Evolutionary conservation across 2,888 invertebrate genomes (phyloP).

Genomic region (Onthophagus sagittarius): DNA sequence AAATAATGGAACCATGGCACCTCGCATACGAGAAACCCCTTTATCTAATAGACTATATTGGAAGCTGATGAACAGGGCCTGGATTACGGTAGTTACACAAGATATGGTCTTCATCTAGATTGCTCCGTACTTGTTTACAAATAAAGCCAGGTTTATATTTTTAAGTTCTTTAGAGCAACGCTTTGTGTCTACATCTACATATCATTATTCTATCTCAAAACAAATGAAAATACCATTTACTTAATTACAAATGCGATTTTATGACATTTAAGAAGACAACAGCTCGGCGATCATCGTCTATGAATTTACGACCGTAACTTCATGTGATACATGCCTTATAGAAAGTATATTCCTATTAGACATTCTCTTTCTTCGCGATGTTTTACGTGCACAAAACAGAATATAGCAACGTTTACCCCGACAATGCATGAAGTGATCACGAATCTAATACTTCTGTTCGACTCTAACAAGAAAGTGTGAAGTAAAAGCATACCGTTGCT

Average conservation of each 20-base stretch:
- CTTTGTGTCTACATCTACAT: background rate
- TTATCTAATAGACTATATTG: background rate
- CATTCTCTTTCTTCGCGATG: no score
- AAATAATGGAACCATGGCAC: conserved; percentile 17
- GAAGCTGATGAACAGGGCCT: background rate
- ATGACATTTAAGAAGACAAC: no score
- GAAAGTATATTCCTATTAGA: no score
- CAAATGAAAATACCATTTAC: background rate
- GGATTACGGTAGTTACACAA: background rate
- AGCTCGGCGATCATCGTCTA: no score
- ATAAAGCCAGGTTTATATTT: background rate
- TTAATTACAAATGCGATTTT: no score
- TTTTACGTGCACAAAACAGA: background rate
- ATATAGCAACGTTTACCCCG: background rate
- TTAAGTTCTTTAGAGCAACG: background rate
- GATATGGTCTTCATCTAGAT: background rate
- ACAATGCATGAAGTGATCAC: background rate
- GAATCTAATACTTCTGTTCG: background rate
- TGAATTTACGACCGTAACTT: no score
- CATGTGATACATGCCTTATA: no score
- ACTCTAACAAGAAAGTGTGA: background rate
- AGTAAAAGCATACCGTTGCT: background rate
- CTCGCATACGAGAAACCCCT: background rate
- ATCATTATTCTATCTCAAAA: background rate
- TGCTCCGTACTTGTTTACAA: background rate